These are phyloP conservation scores for Palythoa grandis DNA, from an alignment of 92 coral and sea anemone genomes.

Conservation along the genomic window DNA sequence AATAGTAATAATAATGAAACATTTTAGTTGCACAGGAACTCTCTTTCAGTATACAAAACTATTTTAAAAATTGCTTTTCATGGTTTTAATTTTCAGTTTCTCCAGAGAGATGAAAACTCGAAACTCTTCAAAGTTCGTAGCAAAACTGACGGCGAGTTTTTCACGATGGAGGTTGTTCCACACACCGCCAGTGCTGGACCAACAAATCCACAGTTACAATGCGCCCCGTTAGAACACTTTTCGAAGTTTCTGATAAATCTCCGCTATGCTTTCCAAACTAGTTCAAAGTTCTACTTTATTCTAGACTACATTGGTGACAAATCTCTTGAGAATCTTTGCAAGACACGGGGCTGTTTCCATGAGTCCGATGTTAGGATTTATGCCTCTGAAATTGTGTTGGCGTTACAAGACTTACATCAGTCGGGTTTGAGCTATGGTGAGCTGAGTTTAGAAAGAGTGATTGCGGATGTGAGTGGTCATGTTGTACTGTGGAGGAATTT, in stretches of 20 bases:
- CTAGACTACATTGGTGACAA: conserved; percentile 74
- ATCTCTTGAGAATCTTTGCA: conserved; percentile 41
- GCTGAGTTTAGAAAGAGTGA: conserved; percentile 69
- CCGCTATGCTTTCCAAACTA: conserved; percentile 85
- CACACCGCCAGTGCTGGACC: conserved; percentile 53
- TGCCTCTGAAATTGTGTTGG: conserved; percentile 76
- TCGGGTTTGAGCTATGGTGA: conserved; percentile 74
- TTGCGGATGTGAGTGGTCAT: conserved; percentile 78
- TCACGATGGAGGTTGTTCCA: conserved; percentile 83
- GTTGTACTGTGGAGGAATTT: conserved; percentile 84
- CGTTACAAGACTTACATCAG: conserved; percentile 82
- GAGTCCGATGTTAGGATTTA: conserved; percentile 63
- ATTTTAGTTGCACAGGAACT: neutral
- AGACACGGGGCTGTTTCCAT: conserved; percentile 52
- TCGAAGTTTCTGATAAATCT: conserved; percentile 75
- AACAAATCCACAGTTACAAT: conserved; percentile 63
- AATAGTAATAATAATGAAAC: neutral
- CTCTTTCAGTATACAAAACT: neutral
- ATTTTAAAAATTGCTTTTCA: neutral
- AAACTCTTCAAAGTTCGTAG: conserved; percentile 88
- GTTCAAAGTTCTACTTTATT: conserved; percentile 79
- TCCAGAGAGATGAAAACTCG: conserved; percentile 73
- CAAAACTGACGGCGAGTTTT: conserved; percentile 62
- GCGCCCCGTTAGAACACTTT: conserved; percentile 41
- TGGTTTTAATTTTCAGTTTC: conserved; percentile 65